These are phyloP conservation scores for Carettochelys insculpta DNA, from an alignment of 2,113 vertebrate genomes.

Conservation along the genomic window DNA sequence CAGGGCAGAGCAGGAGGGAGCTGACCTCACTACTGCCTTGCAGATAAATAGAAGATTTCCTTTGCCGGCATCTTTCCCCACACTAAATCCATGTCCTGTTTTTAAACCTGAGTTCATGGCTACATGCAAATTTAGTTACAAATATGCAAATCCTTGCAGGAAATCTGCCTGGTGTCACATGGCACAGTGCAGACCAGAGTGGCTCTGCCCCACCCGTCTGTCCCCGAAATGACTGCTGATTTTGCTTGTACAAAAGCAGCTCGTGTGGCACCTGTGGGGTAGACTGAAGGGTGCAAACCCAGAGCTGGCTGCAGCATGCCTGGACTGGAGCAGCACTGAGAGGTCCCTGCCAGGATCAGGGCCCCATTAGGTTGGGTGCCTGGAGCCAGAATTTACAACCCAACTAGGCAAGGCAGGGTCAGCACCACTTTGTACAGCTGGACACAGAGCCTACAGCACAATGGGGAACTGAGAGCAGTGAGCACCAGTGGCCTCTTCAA, in stretches of 20 bases:
- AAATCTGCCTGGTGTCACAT: neutral
- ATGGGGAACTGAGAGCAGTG: neutral
- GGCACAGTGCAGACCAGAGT: neutral
- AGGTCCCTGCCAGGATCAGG: neutral
- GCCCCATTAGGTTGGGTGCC: too few relatives aligned
- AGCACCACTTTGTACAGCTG: neutral
- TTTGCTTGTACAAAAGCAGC: neutral
- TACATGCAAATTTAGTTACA: neutral
- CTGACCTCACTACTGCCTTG: too few relatives aligned
- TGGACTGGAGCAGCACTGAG: neutral
- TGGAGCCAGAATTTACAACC: neutral
- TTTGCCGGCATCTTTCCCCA: neutral
- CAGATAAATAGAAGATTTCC: neutral
- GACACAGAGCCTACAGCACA: neutral
- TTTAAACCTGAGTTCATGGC: neutral
- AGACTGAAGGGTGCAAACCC: neutral
- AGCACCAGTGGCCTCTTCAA: neutral
- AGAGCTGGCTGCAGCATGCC: neutral
- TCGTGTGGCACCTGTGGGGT: too few relatives aligned
- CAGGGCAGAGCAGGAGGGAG: neutral
- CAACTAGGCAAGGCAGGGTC: neutral
- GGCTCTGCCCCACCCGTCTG: neutral
- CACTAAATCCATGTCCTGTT: neutral
- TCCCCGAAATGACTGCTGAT: neutral
- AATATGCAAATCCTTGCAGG: neutral